Conservation (phyloP, 2,113 vertebrate genomes). For the Scolopax mira region DNA sequence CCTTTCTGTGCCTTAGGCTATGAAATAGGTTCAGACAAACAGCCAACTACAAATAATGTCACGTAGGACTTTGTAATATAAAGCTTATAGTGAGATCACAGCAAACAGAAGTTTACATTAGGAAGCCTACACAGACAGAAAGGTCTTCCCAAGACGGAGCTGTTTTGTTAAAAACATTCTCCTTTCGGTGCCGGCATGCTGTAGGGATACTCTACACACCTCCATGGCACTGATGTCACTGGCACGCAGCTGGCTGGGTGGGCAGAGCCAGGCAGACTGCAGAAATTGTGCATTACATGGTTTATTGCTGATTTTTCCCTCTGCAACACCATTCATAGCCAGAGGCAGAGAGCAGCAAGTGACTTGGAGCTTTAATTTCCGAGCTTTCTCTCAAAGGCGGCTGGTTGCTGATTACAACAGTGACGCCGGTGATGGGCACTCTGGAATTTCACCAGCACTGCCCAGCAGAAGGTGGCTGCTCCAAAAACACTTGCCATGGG, state of each 20-base stretch:
- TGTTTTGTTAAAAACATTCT: neutral
- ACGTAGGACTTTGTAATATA: conserved; percentile 1
- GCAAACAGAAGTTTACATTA: neutral
- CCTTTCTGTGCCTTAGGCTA: conserved; percentile 21
- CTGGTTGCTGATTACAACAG: neutral
- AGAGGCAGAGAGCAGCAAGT: neutral
- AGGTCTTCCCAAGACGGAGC: neutral
- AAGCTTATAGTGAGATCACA: conserved; percentile 1
- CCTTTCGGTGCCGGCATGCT: neutral
- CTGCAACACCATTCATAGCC: neutral
- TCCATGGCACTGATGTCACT: neutral
- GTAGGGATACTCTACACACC: neutral
- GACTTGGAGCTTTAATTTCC: neutral
- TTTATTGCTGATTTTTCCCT: neutral
- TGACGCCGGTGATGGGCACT: neutral
- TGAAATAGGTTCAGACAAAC: conserved; percentile 29
- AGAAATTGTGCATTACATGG: neutral
- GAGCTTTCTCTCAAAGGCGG: neutral
- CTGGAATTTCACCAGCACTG: neutral
- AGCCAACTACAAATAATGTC: conserved; percentile 14
- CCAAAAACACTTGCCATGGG: neutral
- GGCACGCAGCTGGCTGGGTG: neutral
- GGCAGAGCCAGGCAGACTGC: neutral
- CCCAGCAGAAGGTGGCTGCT: neutral
- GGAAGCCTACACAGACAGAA: neutral